Evolutionary conservation across 2,113 vertebrate genomes (phyloP).

Genomic region (Crocuta crocuta): DNA sequence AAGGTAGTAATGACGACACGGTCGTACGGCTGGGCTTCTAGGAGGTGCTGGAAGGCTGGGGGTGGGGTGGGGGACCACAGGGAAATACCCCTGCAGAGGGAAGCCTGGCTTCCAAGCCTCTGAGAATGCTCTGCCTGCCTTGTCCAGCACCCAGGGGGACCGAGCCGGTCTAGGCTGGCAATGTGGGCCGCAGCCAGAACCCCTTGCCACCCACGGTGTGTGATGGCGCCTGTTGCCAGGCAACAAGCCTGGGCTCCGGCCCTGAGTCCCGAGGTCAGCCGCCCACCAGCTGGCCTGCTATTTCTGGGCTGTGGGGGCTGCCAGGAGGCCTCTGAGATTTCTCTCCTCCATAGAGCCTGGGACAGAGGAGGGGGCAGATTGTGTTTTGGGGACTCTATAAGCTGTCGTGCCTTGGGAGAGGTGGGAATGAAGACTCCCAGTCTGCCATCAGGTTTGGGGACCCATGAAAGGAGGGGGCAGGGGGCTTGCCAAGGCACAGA

Average conservation of each 20-base stretch:
- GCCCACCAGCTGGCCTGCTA: slow-evolving; percentile 28
- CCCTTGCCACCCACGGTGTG: background rate
- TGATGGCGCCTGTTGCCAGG: slow-evolving; percentile 41
- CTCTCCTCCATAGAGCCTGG: background rate
- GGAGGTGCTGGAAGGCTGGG: background rate
- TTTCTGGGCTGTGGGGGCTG: slow-evolving; percentile 35
- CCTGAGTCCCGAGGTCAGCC: background rate
- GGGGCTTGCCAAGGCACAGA: background rate
- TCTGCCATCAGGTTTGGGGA: background rate
- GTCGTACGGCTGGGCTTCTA: background rate
- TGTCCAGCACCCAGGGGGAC: background rate
- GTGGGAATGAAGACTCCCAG: background rate
- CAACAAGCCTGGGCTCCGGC: slow-evolving; percentile 43
- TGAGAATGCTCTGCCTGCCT: too few species aligned
- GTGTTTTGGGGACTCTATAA: background rate
- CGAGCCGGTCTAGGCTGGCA: background rate
- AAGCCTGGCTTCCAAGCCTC: background rate
- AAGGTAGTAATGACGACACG: background rate
- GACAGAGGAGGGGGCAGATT: background rate
- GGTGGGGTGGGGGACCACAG: rapidly evolving
- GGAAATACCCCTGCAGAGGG: background rate
- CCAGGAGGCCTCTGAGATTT: background rate
- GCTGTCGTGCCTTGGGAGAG: background rate
- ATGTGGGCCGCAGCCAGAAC: background rate
- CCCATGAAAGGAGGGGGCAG: background rate